phyloP scores from a whole-genome alignment of 2,888 invertebrate species.

The Synergus laeviventris region DNA sequence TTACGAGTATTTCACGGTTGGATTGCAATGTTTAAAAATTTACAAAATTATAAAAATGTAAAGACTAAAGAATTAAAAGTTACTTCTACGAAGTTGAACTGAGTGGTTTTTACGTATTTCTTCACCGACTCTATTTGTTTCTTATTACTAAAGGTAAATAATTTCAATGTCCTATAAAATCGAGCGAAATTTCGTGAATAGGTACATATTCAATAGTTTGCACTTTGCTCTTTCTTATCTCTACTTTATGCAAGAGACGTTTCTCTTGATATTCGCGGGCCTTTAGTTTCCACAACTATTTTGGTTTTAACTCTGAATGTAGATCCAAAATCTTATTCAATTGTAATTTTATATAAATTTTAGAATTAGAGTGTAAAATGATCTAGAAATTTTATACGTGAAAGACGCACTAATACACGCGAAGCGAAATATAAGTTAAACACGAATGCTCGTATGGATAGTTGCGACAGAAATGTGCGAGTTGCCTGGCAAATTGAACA shows the following conservation, averaged over 20 bases:
- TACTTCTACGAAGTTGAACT: background rate
- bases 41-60: background rate
- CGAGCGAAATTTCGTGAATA: background rate
- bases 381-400: background rate
- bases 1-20: background rate
- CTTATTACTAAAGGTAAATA: background rate
- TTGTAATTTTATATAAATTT: background rate
- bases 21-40: background rate
- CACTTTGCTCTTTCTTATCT: background rate
- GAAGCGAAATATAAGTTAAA: conserved; percentile 49
- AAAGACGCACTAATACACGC: conserved; percentile 24
- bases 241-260: background rate
- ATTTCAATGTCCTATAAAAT: background rate
- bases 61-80: background rate
- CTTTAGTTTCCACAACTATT: background rate
- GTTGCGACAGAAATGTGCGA: conserved; percentile 50
- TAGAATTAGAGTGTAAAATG: background rate
- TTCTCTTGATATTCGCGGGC: background rate
- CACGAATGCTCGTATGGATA: conserved; percentile 42
- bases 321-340: background rate
- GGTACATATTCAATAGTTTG: background rate
- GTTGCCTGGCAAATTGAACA: conserved; percentile 51
- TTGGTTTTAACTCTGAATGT: background rate
- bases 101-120: background rate
- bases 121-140: background rate